Conservation (phyloP, 2,797 vertebrate genomes). For the Gila robusta region DNA sequence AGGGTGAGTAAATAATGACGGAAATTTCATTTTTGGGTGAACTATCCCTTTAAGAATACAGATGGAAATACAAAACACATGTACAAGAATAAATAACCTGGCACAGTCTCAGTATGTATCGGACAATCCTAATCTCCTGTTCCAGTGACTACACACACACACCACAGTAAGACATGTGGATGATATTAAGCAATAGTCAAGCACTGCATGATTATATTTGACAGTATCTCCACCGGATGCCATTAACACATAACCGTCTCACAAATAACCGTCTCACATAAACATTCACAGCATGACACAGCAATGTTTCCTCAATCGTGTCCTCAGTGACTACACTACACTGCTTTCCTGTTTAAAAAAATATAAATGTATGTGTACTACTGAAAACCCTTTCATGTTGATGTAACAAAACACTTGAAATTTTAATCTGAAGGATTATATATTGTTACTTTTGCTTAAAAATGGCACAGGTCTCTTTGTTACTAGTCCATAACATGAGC, state of each 20-base stretch:
- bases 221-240: not conserved
- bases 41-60: not conserved
- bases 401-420: not conserved
- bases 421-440: not conserved
- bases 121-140: not conserved
- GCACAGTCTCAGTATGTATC: not conserved
- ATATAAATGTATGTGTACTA: not conserved
- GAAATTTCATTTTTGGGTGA: not conserved
- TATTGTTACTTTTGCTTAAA: not conserved
- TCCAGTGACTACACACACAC: not conserved
- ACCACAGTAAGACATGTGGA: not conserved
- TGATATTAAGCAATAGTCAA: not conserved
- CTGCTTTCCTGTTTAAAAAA: not conserved
- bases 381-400: not conserved
- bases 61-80: not conserved
- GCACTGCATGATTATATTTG: not conserved
- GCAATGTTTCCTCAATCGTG: not conserved
- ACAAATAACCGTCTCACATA: not conserved
- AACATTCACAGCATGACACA: constrained; percentile 18
- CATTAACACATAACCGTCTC: not conserved
- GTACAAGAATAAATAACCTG: constrained; percentile 2
- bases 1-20: not conserved
- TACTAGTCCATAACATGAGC: not conserved
- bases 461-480: not conserved
- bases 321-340: not conserved